Evolutionary conservation across 2,113 vertebrate genomes (phyloP), one percentile per base, ranked within the genome.

Genomic region (Dromiciops gliroides): DNA sequence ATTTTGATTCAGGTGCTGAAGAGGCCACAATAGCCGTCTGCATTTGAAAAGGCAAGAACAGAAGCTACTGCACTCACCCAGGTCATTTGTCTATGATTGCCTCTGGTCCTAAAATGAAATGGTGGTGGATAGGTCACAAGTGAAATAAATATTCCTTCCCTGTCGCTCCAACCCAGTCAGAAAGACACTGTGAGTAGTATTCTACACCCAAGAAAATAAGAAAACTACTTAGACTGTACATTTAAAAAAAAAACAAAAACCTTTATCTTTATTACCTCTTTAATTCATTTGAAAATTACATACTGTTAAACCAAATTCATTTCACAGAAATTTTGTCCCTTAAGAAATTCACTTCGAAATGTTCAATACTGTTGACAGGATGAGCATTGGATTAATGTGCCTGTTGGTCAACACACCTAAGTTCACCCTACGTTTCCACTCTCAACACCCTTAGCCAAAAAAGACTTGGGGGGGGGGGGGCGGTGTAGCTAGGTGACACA

Each of bases 311-410:
- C 95, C 19, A 91, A 95, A 89, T 88, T 94, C 91, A 97, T 97
- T 97, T 97, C 96, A 98, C 67, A 97, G 94, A 97, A 97, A 97
- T 96, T 93, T 90, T 95, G 31, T 89, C 14, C 44, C 97, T 95
- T 75, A 94, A 89, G 89, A 91, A 23, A 92, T 51, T 96, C 89
- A 88, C 47, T 75, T 67, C 51, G 89, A 90, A 96, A 95, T 93
- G 89, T 90, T 75, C 94, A 88, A 28, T 60, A 50, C 90, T 93
- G 0, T 48, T 50, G 48, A 50, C 8, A 90, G 25, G 23, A 90
- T 6, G 14, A 50, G 9, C 28, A 90, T 26, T 12, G 9, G 25
- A 90, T 48, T 90, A 49, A 90, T 90, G 28, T 50, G 28, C 28
- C 88, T 90, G 28, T 90, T n/a, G 2, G 67, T 44, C 10, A 14